Evolutionary conservation across 2,888 invertebrate genomes (phyloP).

Genomic region (Tenthredo mesomela): DNA sequence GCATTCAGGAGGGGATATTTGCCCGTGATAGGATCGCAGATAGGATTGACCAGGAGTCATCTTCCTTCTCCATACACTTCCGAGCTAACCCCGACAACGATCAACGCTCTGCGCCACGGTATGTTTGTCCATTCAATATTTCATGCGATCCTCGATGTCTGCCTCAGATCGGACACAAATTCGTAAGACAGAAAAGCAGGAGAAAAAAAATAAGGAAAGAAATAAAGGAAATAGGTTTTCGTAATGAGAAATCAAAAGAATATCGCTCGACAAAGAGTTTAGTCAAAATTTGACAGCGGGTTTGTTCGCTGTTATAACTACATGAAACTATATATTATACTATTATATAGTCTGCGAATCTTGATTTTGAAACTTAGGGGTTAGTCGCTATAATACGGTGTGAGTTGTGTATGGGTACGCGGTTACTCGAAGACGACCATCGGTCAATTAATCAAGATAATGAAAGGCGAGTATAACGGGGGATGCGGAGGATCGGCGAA

Average conservation of each 20-base stretch:
- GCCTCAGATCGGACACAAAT: slow-evolving; percentile 6
- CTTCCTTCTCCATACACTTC: slow-evolving; percentile 22
- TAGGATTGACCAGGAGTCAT: slow-evolving; percentile 71
- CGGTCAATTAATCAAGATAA: slow-evolving; percentile 78
- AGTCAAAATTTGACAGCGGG: not conserved
- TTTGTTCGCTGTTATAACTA: not conserved
- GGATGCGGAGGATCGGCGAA: slow-evolving; percentile 61
- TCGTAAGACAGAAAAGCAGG: not conserved
- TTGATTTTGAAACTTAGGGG: slow-evolving; percentile 27
- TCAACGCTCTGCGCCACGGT: slow-evolving; percentile 9
- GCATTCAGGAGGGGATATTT: slow-evolving; percentile 66
- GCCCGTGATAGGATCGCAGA: slow-evolving; percentile 73
- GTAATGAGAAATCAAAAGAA: not conserved
- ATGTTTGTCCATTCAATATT: slow-evolving; percentile 29
- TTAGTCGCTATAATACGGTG: not conserved
- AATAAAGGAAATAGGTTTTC: not conserved
- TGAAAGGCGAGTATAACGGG: slow-evolving; percentile 66
- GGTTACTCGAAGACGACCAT: slow-evolving; percentile 68
- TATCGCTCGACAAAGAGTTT: not conserved
- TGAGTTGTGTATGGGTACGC: slow-evolving; percentile 18
- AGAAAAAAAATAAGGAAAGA: not conserved
- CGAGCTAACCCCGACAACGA: slow-evolving; percentile 31
- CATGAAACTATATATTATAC: not conserved
- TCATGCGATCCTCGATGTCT: slow-evolving; percentile 44
- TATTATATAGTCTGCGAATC: not conserved